Conservation (phyloP, 2,797 vertebrate genomes). For the Argentina silus region DNA sequence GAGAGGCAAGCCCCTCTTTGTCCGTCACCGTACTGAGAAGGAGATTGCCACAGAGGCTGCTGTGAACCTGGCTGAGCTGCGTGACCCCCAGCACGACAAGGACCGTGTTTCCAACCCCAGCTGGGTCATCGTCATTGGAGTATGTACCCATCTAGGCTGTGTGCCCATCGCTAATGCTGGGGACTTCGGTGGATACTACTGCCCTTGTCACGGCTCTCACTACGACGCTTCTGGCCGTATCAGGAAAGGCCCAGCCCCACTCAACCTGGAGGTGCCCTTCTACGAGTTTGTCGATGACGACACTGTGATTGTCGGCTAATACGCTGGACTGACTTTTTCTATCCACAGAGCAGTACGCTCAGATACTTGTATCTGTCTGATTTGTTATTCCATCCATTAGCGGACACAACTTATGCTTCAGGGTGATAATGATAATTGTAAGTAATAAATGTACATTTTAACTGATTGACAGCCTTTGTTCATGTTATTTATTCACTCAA, state of each 20-base stretch:
- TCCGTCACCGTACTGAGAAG: slow-evolving; percentile 87
- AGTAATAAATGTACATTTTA: slow-evolving; percentile 68
- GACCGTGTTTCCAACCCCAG: slow-evolving; percentile 86
- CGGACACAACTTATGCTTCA: slow-evolving; percentile 30
- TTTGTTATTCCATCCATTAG: slow-evolving; percentile 26
- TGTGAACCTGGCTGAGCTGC: slow-evolving; percentile 81
- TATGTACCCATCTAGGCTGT: slow-evolving; percentile 92
- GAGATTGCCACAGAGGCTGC: slow-evolving; percentile 82
- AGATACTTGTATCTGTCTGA: slow-evolving; percentile 18
- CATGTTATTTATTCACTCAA: slow-evolving; percentile 19
- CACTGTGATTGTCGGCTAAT: slow-evolving; percentile 85
- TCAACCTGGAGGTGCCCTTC: slow-evolving; percentile 88
- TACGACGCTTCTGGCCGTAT: slow-evolving; percentile 93
- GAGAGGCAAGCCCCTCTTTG: slow-evolving; percentile 91
- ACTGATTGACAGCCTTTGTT: slow-evolving; percentile 34
- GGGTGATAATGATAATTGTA: slow-evolving; percentile 57
- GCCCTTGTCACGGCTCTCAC: slow-evolving; percentile 94
- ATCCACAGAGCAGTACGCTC: neutral
- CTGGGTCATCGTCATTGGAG: slow-evolving; percentile 88
- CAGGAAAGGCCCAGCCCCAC: slow-evolving; percentile 89
- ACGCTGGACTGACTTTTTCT: neutral
- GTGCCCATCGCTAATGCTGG: slow-evolving; percentile 92
- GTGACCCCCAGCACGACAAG: slow-evolving; percentile 89
- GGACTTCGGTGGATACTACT: slow-evolving; percentile 91
- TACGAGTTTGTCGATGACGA: slow-evolving; percentile 86